A percentile compares a stretch with the other conserved stretches of the same genome.
Evolutionary conservation across 2,113 vertebrate genomes (phyloP).

Genomic region (Raja brachyura): DNA sequence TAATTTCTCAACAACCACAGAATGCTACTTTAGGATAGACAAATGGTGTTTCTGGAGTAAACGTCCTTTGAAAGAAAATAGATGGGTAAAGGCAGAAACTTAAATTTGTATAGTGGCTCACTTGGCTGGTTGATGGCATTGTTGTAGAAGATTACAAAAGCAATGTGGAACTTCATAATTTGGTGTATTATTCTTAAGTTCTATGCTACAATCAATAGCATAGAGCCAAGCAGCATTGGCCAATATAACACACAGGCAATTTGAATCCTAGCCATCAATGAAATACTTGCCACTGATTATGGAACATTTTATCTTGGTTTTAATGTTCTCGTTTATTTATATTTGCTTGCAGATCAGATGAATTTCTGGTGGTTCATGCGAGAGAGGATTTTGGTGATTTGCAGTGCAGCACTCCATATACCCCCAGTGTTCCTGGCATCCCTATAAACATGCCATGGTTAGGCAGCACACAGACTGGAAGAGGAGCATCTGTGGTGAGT

Average conservation of each 20-base stretch:
- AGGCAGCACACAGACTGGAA: constrained; percentile 83
- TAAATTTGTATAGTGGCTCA: background rate
- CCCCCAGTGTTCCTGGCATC: constrained; percentile 84
- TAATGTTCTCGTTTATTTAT: constrained; percentile 16
- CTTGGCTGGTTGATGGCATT: background rate
- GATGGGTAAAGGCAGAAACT: background rate
- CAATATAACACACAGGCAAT: background rate
- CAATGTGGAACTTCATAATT: background rate
- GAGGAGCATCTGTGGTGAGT: constrained; percentile 89
- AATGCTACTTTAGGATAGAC: too few relatives aligned
- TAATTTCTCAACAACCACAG: background rate
- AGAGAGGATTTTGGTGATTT: constrained; percentile 75
- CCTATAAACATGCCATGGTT: constrained; percentile 98
- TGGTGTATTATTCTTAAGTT: background rate
- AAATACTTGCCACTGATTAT: background rate
- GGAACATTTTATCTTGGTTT: background rate
- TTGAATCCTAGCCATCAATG: background rate
- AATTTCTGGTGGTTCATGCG: constrained; percentile 86
- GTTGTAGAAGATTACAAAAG: background rate
- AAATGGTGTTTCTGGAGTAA: too few relatives aligned
- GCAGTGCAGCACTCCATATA: constrained; percentile 90
- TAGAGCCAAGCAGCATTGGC: background rate
- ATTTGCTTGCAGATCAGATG: constrained; percentile 65
- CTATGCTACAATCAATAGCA: background rate
- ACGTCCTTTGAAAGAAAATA: too few relatives aligned